Evolutionary conservation across 92 coral and sea anemone genomes (phyloP).

Genomic region (Virgularia gustaviana): DNA sequence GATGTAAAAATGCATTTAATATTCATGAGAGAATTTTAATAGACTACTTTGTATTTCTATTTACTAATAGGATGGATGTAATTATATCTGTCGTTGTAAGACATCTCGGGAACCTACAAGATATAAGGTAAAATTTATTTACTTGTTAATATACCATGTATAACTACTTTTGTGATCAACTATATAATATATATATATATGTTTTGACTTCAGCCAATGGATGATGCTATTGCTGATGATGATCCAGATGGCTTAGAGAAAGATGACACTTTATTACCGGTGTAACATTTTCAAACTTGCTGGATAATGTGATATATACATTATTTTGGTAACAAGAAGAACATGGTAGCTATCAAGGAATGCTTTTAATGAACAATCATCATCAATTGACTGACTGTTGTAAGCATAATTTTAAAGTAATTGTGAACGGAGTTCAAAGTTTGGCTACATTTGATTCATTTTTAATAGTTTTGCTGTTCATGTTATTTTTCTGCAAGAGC

Average conservation of each 20-base stretch:
- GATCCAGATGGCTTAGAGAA: constrained; percentile 32
- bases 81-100: constrained; percentile 69
- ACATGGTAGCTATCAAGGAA: too few species aligned
- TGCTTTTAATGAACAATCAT: background rate
- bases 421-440: too few species aligned
- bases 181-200: background rate
- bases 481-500: background rate
- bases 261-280: constrained; percentile 68
- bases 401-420: too few species aligned
- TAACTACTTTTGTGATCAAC: background rate
- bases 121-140: constrained; percentile 58
- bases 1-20: too few species aligned
- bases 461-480: background rate
- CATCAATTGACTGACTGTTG: too few species aligned
- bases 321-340: too few species aligned
- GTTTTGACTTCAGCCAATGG: constrained; percentile 58
- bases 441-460: too few species aligned
- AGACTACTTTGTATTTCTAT: background rate
- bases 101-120: constrained; percentile 55
- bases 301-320: too few species aligned
- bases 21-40: too few species aligned
- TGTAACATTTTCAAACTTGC: constrained; percentile 34
- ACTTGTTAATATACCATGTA: background rate
- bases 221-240: constrained; percentile 80
- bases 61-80: constrained; percentile 69